Evolutionary conservation across 1,140 invertebrate species (phyloP), one percentile per base, ranked within the genome.

Genomic region (Aphelenchoides besseyi): DNA sequence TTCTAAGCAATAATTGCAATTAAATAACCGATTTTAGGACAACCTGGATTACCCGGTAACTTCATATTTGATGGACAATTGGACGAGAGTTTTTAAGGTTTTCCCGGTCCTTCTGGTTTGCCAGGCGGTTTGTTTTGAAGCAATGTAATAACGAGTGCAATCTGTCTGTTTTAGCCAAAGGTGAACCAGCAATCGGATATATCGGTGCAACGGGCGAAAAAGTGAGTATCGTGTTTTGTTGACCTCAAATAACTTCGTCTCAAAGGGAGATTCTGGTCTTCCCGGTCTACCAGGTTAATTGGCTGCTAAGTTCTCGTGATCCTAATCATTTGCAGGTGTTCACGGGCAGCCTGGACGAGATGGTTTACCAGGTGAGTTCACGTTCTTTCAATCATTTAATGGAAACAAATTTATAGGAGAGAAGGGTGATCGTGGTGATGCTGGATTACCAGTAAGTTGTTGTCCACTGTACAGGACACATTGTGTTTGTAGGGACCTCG

Each of bases 61-160:
- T 59, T 59, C 18, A 18, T 23, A 8, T 33, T 48, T 23, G 41
- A 48, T 48, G 41, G 12, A 16, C 41, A 16, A 48, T 23, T n/a
- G n/a, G n/a, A n/a, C n/a, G n/a, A 48, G 41, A 82, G 82, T 33
- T 53, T 79, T 12, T 74, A 80, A 37, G 79, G 81, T 3, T 79
- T 76, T 52, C 82, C 82, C 63, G 92, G 93, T 16, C 68, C 84
- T 23, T 66, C 81, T 69, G 83, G 83, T 70, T 52, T 72, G n/a
- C 62, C 82, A 57, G 83, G 84, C 23, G 69, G 68, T n/a, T n/a
- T n/a, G n/a, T n/a, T n/a, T n/a, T n/a, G n/a, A n/a, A n/a, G n/a
- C n/a, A n/a, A n/a, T n/a, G n/a, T n/a, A n/a, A n/a, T n/a, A n/a
- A n/a, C n/a, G n/a, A n/a, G n/a, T n/a, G n/a, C n/a, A 53, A 64